Percentiles rank a stretch among this genome's conserved stretches.
These are phyloP conservation scores for Stenolophus ochropezus DNA, from an alignment of 2,888 invertebrate genomes.

Conservation along the genomic window DNA sequence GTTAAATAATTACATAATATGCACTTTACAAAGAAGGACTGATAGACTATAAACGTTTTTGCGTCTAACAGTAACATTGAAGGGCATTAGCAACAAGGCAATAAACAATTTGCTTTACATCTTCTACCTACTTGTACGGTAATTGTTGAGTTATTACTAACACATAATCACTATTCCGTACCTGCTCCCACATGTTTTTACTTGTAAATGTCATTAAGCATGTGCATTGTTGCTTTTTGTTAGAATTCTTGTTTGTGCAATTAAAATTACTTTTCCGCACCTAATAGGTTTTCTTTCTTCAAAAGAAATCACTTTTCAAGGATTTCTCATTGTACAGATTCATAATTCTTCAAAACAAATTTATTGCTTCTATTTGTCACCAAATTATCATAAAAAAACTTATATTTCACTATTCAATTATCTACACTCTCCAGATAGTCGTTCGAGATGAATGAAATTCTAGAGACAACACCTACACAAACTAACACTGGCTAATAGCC, in stretches of 20 bases:
- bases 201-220: constrained; percentile 48
- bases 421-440: neutral
- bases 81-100: neutral
- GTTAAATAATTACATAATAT: neutral
- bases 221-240: constrained; percentile 31
- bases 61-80: neutral
- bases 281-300: constrained; percentile 21
- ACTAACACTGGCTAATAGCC: constrained; percentile 34
- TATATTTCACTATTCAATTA: constrained; percentile 36
- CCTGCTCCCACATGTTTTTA: constrained; percentile 36
- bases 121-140: constrained; percentile 14
- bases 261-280: constrained; percentile 49
- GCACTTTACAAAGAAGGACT: neutral
- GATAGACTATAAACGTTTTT: neutral
- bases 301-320: constrained; percentile 12
- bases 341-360: too few relatives aligned
- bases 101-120: constrained; percentile 33
- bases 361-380: too few relatives aligned
- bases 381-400: too few relatives aligned
- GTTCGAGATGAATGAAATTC: constrained; percentile 36
- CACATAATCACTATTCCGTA: constrained; percentile 5
- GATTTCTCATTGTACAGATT: neutral
- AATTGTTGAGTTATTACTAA: constrained; percentile 12
- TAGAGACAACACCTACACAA: constrained; percentile 30
- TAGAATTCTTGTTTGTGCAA: constrained; percentile 32